phyloP scores from a whole-genome alignment of 1,140 invertebrate species.

The Conus ventricosus region DNA sequence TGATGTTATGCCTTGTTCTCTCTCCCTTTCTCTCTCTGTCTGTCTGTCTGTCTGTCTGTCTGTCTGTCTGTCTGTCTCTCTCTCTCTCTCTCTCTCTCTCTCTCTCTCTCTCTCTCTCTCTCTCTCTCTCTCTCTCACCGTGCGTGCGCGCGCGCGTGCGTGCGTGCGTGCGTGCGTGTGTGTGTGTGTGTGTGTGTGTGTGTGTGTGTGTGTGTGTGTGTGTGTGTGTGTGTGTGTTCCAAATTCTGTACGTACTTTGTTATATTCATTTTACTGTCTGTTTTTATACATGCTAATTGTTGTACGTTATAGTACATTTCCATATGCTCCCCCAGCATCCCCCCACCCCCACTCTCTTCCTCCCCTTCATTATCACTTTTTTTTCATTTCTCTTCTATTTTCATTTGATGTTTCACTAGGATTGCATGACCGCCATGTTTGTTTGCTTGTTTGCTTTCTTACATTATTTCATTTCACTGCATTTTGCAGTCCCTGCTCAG shows the following conservation, averaged over 20 bases:
- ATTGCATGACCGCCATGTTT: too few relatives aligned
- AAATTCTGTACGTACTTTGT: neutral
- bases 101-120: constrained; percentile 8
- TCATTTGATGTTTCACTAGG: too few relatives aligned
- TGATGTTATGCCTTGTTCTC: neutral
- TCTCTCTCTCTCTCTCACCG: neutral
- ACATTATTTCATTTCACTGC: too few relatives aligned
- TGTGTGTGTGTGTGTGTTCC: neutral
- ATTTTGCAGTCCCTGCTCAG: too few relatives aligned
- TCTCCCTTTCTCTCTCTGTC: constrained; percentile 2
- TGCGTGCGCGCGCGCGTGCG: neutral
- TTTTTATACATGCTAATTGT: neutral
- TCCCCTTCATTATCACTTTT: too few relatives aligned
- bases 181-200: neutral
- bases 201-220: neutral
- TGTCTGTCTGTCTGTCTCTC: neutral
- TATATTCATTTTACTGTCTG: neutral
- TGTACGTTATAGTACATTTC: too few relatives aligned
- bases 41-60: constrained; percentile 5
- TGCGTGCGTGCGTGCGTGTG: neutral
- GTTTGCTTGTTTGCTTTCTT: too few relatives aligned
- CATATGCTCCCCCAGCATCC: too few relatives aligned
- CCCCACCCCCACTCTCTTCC: too few relatives aligned
- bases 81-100: neutral
- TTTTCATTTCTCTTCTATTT: too few relatives aligned